Conservation (phyloP, 92 coral and sea anemone species). For the Galaxea fascicularis region DNA sequence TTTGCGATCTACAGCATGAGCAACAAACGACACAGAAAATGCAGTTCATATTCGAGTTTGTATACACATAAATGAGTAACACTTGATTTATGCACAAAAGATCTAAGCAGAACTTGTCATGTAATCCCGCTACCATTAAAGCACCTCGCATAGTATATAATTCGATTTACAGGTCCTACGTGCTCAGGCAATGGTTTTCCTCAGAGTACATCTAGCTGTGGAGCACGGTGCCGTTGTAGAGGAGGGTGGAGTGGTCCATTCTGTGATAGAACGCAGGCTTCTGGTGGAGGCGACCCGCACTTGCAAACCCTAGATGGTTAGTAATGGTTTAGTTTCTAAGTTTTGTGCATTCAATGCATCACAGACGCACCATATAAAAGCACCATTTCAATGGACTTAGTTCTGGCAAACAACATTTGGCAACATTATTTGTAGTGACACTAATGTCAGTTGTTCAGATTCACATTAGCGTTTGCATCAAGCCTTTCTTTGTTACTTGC, state of each 20-base stretch:
- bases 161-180: not conserved
- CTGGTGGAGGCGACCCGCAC: slow-evolving; percentile 66
- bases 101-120: not conserved
- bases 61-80: too few relatives aligned
- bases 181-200: slow-evolving; percentile 28
- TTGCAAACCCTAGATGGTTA: slow-evolving; percentile 64
- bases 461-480: not conserved
- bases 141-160: not conserved
- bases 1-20: too few relatives aligned
- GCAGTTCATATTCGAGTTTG: too few relatives aligned
- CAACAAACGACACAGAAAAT: too few relatives aligned
- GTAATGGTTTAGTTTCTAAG: not conserved
- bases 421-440: not conserved
- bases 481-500: not conserved
- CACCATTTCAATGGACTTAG: not conserved
- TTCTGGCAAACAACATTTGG: not conserved
- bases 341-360: not conserved
- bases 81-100: not conserved
- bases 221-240: slow-evolving; percentile 47
- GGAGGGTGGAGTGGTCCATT: slow-evolving; percentile 60
- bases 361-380: not conserved
- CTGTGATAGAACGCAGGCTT: slow-evolving; percentile 42
- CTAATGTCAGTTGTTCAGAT: slow-evolving; percentile 14
- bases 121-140: not conserved
- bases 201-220: slow-evolving; percentile 10